Evolutionary conservation across 1,140 invertebrate species (phyloP).

Genomic region (Platorchestia sp.): DNA sequence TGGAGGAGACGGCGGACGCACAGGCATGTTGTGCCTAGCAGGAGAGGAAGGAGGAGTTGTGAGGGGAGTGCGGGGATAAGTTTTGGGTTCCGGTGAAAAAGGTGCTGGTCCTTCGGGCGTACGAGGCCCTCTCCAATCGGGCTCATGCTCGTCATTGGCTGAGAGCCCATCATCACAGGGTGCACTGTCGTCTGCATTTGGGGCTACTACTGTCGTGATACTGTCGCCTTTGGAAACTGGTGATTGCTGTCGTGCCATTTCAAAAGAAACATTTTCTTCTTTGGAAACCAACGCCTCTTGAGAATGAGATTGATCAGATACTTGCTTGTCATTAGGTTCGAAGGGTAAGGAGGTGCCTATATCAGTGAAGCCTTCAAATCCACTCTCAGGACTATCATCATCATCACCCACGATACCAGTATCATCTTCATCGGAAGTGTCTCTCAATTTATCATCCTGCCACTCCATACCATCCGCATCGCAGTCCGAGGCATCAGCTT

Average conservation of each 20-base stretch:
- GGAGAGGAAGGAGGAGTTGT: conserved; percentile 23
- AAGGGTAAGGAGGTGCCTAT: not conserved
- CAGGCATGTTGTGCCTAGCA: not conserved
- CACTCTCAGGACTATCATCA: conserved; percentile 49
- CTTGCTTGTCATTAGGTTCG: not conserved
- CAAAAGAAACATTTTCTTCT: not conserved
- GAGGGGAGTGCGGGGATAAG: not conserved
- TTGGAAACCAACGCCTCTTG: not conserved
- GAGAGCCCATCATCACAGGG: not conserved
- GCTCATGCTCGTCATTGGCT: not conserved
- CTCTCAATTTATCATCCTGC: not conserved
- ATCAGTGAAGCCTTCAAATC: conserved; percentile 27
- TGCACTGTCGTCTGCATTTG: not conserved
- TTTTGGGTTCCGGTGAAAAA: conserved; percentile 14
- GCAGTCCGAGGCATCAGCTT: not conserved
- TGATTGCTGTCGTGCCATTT: not conserved
- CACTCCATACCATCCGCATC: not conserved
- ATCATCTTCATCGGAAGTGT: conserved; percentile 23
- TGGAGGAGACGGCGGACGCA: conserved; percentile 12
- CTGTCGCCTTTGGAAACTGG: not conserved
- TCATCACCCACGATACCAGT: conserved; percentile 1
- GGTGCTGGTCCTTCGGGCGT: conserved; percentile 35
- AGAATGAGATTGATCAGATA: not conserved
- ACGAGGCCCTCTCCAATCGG: conserved; percentile 34
- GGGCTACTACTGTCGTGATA: not conserved